These are phyloP conservation scores for Acronicta alni DNA, from an alignment of 2,888 invertebrate species.

Conservation along the genomic window DNA sequence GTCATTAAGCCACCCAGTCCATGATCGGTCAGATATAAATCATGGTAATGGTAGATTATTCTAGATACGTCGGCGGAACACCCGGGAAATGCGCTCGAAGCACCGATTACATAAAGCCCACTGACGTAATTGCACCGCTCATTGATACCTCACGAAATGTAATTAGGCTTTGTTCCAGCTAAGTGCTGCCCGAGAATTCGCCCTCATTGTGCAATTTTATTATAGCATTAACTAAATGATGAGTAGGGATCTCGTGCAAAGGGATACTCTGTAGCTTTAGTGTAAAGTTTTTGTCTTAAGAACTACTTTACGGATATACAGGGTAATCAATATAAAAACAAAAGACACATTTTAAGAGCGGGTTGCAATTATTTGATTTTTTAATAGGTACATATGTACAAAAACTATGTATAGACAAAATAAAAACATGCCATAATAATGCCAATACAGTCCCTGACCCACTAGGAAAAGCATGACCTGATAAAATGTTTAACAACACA, in stretches of 20 bases:
- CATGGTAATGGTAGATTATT: conserved; percentile 88
- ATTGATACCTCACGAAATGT: conserved; percentile 87
- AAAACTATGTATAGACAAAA: too few species aligned
- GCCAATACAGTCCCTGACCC: conserved; percentile 21
- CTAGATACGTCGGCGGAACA: conserved; percentile 83
- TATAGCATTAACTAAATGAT: conserved; percentile 77
- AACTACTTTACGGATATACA: too few species aligned
- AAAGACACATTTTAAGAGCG: too few species aligned
- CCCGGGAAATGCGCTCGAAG: conserved; percentile 82
- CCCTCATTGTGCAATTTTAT: conserved; percentile 78
- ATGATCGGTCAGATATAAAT: conserved; percentile 86
- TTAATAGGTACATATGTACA: too few species aligned
- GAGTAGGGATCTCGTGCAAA: conserved; percentile 49
- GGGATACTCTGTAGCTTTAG: not conserved
- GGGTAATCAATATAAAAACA: too few species aligned
- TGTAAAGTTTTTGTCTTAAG: not conserved
- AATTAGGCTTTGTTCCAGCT: conserved; percentile 85
- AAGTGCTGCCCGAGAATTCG: conserved; percentile 72
- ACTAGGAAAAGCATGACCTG: conserved; percentile 11
- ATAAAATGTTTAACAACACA: conserved; percentile 31
- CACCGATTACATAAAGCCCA: conserved; percentile 81
- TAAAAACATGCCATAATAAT: conserved; percentile 21
- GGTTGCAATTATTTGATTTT: too few species aligned
- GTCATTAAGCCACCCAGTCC: conserved; percentile 82
- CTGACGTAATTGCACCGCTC: conserved; percentile 85